Base-by-base conservation (phyloP, 1,140 invertebrate genomes). In the Leptinotarsa defecta region DNA sequence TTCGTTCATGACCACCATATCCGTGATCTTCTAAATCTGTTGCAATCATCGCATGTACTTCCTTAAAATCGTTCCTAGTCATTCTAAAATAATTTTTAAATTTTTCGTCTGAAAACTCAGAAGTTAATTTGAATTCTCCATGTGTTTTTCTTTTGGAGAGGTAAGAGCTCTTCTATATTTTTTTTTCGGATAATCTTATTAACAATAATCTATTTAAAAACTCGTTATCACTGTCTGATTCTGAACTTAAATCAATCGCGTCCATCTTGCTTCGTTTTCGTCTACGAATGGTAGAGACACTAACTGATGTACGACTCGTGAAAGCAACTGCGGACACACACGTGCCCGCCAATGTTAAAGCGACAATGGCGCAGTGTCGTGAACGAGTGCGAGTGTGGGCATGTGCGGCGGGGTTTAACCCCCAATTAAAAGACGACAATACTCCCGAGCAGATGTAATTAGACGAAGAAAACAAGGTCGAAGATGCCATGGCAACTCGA, bases 21-120 rank as follows among this genome's bases (percentile, higher is more conserved):
- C 72, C 71, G 17, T 69, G 20, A n/a, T 19, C 68, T 48, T 70
- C 49, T 15, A 74, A 52, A 48, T 74, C 13, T 48, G 34, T 49
- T 5, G n/a, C 48, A 48, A 70, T 70, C 19, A 70, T 19, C 48
- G 34, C 68, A 48, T 73, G 71, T n/a, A 76, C 65, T 69, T 76
- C 68, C 52, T 64, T 73, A 69, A 76, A 76, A 61, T 76, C 68
- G 49, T 76, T 52, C 64, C 75, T 61, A 49, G 71, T 68, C 68
- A 76, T 48, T 24, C 71, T 71, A 76, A 76, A 76, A 68, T 74
- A 76, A 63, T 76, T 76, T 57, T 17, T 76, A 61, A 73, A 76
- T 48, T 76, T 49, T 73, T 69, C 71, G 43, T 76, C 75, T 63
- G 34, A 49, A 68, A 68, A 70, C 68, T 76, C 75, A 49, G 62